Evolutionary conservation across 1,140 invertebrate genomes (phyloP).

Genomic region (Drosophila carrolli): DNA sequence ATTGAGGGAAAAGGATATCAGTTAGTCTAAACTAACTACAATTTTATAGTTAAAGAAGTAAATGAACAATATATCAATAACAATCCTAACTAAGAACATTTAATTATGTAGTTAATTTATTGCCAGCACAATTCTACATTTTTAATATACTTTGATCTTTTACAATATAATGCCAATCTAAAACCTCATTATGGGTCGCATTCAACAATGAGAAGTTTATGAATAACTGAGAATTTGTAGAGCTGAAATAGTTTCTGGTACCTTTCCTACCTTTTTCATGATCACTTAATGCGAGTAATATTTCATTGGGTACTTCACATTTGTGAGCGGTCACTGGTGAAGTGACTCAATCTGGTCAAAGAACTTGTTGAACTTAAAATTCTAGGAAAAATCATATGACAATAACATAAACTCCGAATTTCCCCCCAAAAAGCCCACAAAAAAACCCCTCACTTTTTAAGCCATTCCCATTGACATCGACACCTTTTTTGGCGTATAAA

Average conservation of each 20-base stretch:
- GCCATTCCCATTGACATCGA: slow-evolving; percentile 28
- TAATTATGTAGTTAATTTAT: no score
- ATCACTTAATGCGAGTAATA: background rate
- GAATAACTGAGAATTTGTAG: background rate
- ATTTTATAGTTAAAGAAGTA: no score
- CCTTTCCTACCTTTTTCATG: background rate
- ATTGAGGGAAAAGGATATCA: background rate
- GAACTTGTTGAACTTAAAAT: slow-evolving; percentile 40
- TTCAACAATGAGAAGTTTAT: background rate
- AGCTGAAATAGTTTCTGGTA: background rate
- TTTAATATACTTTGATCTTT: no score
- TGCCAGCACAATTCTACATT: no score
- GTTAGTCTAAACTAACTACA: no score
- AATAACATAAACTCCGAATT: slow-evolving; percentile 25
- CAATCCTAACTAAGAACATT: no score
- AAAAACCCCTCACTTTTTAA: slow-evolving; percentile 19
- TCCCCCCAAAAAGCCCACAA: background rate
- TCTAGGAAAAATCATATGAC: slow-evolving; percentile 53
- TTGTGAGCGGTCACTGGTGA: background rate
- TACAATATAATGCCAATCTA: no score
- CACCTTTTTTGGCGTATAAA: slow-evolving; percentile 47
- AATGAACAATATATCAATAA: no score
- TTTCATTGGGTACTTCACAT: slow-evolving; percentile 11
- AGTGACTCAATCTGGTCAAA: slow-evolving; percentile 59
- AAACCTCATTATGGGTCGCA: no score